Conservation (phyloP, 1,140 invertebrate species). For the Mamestra configurata region DNA sequence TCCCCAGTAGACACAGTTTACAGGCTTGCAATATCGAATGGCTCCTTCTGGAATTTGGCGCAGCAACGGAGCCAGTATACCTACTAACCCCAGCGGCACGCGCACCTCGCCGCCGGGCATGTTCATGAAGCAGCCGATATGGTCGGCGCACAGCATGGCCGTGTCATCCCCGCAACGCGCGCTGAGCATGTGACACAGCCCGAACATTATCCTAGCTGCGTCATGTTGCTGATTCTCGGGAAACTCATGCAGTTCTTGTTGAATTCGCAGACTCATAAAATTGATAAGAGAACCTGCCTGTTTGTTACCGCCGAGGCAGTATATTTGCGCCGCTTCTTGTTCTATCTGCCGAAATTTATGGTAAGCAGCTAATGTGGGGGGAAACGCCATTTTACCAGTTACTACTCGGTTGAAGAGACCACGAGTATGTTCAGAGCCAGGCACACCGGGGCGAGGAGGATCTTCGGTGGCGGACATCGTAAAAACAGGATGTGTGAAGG, state of each 20-base stretch:
- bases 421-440: slow-evolving; percentile 80
- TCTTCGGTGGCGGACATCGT: slow-evolving; percentile 89
- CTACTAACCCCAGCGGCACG: slow-evolving; percentile 90
- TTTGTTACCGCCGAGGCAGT: slow-evolving; percentile 88
- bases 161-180: slow-evolving; percentile 89
- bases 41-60: slow-evolving; percentile 89
- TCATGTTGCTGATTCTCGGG: slow-evolving; percentile 90
- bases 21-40: slow-evolving; percentile 90
- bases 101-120: slow-evolving; percentile 90
- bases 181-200: slow-evolving; percentile 88
- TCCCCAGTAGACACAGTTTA: slow-evolving; percentile 90
- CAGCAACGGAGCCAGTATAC: slow-evolving; percentile 89
- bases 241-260: slow-evolving; percentile 90
- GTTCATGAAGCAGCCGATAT: slow-evolving; percentile 89
- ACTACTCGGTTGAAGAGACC: slow-evolving; percentile 89
- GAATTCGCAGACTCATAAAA: slow-evolving; percentile 90
- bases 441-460: slow-evolving; percentile 87
- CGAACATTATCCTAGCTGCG: slow-evolving; percentile 90
- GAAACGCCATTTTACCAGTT: slow-evolving; percentile 89
- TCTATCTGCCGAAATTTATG: slow-evolving; percentile 90
- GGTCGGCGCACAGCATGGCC: slow-evolving; percentile 89
- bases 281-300: slow-evolving; percentile 90
- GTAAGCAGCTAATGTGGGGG: slow-evolving; percentile 89
- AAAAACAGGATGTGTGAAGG: slow-evolving; percentile 89
- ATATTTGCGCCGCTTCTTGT: slow-evolving; percentile 88